Conservation (phyloP, 2,113 vertebrate genomes). For the Cygnus buccinator region DNA sequence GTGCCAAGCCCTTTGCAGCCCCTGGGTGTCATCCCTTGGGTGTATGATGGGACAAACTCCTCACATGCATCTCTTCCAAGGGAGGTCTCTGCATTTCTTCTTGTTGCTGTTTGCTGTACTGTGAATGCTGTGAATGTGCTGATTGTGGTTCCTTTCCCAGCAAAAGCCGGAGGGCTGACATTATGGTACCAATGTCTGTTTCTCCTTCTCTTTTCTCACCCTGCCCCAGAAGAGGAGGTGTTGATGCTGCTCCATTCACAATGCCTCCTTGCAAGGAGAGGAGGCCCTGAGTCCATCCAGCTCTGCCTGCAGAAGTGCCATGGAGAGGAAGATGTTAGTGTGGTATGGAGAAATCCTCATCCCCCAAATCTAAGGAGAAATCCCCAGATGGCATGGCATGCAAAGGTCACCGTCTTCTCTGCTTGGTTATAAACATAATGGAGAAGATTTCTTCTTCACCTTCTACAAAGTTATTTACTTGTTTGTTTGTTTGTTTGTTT, state of each 20-base stretch:
- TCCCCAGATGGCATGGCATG: accelerated
- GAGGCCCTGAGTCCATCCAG: neutral
- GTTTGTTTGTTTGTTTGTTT: neutral
- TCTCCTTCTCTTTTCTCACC: neutral
- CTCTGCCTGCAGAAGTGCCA: neutral
- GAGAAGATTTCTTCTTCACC: neutral
- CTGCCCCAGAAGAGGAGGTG: neutral
- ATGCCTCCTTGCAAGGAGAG: neutral
- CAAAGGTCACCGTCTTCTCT: neutral
- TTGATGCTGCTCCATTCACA: neutral
- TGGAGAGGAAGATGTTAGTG: no score
- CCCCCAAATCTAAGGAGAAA: neutral
- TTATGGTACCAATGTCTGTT: neutral
- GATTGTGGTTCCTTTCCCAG: neutral
- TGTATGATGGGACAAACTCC: neutral
- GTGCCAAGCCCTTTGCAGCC: neutral
- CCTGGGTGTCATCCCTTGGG: neutral
- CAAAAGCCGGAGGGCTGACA: neutral
- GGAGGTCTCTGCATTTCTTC: neutral
- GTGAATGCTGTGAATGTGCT: no score
- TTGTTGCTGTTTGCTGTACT: neutral
- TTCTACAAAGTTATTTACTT: neutral
- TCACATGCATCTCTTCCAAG: neutral
- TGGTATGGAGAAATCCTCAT: neutral
- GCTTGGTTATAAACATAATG: neutral